Base-by-base conservation (phyloP, 1,140 invertebrate species). In the Zaprionus capensis region DNA sequence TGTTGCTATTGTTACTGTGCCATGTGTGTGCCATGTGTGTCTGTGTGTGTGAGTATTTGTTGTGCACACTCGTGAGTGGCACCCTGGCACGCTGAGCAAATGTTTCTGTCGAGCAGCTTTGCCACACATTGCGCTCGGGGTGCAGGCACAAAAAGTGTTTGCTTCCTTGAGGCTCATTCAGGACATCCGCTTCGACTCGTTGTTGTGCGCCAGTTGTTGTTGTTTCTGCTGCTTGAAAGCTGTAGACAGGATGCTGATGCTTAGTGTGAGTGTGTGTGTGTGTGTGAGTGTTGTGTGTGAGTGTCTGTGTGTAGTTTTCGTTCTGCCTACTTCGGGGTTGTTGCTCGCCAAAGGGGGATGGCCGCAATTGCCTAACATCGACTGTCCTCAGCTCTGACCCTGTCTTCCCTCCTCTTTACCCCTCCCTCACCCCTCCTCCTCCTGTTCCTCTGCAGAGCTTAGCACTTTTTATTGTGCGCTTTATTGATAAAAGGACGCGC, bases 121-220 rank as follows among this genome's bases (percentile, higher is more conserved):
- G 76, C 66, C 63, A 73, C 80, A 78, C 63, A 78, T 71, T 79
- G 62, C 57, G 57, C 74, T 76, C 51, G 73, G 78, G 78, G 75
- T 74, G 71, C 72, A 49, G 66, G 38, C 57, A 68, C 57, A 68
- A 71, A 88, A 82, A 90, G 84, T 88, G 84, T 84, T 84, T 88
- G 78, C 84, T 88, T 88, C 84, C 84, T 88, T 88, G 75, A 88
- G 85, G 81, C 84, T 69, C 71, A 90, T 90, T 58, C 81, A 88
- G 81, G 75, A 84, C 71, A 81, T 90, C 84, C 85, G 85, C 61
- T 46, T 71, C 46, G 46, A 22, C 9, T 49, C n/a, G 55, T 57
- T 57, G 26, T 57, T 31, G 28, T 57, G 34, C 53, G 38, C 72
- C 46, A 12, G 67, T 55, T 74, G 70, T 76, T 65, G 66, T 65